These are phyloP conservation scores for Zoanthus sansibaricus DNA, from an alignment of 92 coral and sea anemone species.

Conservation along the genomic window DNA sequence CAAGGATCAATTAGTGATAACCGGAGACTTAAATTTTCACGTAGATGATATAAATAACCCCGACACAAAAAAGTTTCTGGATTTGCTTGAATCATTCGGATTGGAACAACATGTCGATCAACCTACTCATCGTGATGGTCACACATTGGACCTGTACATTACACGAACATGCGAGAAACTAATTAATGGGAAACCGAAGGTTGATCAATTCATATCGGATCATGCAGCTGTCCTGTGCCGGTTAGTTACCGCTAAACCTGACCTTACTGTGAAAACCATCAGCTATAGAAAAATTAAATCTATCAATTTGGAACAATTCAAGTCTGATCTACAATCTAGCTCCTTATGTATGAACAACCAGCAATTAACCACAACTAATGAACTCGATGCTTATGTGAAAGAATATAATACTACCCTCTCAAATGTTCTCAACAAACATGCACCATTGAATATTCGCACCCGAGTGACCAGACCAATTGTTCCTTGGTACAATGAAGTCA, in stretches of 20 bases:
- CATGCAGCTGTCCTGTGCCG: constrained; percentile 57
- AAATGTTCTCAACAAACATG: background rate
- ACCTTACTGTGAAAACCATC: background rate
- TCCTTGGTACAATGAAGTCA: background rate
- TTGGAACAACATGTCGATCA: constrained; percentile 60
- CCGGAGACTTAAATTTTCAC: constrained; percentile 61
- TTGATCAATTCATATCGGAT: constrained; percentile 57
- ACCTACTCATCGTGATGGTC: constrained; percentile 60
- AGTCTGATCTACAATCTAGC: background rate
- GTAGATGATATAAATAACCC: constrained; percentile 42
- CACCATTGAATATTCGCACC: background rate
- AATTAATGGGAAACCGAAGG: constrained; percentile 29
- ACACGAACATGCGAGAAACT: constrained; percentile 56
- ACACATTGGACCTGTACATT: constrained; percentile 59
- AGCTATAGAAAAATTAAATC: background rate
- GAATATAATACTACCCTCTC: background rate
- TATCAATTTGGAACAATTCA: background rate
- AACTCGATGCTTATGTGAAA: background rate
- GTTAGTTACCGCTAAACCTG: background rate
- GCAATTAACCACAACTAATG: background rate
- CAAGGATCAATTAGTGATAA: constrained; percentile 22
- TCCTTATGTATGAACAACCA: constrained; percentile 6
- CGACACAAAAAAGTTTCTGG: constrained; percentile 50
- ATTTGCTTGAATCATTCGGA: constrained; percentile 53
- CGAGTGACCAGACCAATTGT: background rate